These are phyloP conservation scores for Paracentrotus lividus DNA, from an alignment of 53 echinoderm and acorn worm genomes.

Conservation along the genomic window DNA sequence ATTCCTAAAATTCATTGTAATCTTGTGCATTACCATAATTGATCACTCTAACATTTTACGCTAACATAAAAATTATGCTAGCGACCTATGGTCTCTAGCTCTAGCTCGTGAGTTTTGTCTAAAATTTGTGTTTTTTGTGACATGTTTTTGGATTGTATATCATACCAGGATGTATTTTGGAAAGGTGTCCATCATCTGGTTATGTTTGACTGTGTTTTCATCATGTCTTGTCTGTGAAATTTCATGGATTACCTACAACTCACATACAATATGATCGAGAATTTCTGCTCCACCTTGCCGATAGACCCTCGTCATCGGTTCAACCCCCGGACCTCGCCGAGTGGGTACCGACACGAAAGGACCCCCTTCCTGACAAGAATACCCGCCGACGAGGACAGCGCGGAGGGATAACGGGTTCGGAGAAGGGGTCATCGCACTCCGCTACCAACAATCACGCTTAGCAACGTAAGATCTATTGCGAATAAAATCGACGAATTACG, in stretches of 20 bases:
- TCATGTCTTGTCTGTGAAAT: not conserved
- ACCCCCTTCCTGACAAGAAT: not conserved
- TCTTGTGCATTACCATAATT: no score
- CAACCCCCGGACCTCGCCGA: not conserved
- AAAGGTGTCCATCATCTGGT: not conserved
- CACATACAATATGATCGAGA: slow-evolving; percentile 1
- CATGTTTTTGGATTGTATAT: not conserved
- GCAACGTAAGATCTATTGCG: not conserved
- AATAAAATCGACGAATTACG: slow-evolving; percentile 1
- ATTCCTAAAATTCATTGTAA: no score
- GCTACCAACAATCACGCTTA: not conserved
- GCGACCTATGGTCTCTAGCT: slow-evolving; percentile 26
- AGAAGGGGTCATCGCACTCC: not conserved
- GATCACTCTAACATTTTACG: no score
- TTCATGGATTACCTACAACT: not conserved
- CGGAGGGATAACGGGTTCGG: not conserved
- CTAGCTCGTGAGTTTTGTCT: no score
- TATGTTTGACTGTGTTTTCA: not conserved
- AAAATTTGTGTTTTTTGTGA: not conserved
- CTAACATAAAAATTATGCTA: no score
- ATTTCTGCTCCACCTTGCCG: not conserved
- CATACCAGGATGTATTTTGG: not conserved
- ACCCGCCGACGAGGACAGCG: slow-evolving; percentile 8
- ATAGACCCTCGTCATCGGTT: not conserved
- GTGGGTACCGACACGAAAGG: not conserved